Evolutionary conservation across 2,113 vertebrate genomes (phyloP).

Genomic region (Spermophilus dauricus): DNA sequence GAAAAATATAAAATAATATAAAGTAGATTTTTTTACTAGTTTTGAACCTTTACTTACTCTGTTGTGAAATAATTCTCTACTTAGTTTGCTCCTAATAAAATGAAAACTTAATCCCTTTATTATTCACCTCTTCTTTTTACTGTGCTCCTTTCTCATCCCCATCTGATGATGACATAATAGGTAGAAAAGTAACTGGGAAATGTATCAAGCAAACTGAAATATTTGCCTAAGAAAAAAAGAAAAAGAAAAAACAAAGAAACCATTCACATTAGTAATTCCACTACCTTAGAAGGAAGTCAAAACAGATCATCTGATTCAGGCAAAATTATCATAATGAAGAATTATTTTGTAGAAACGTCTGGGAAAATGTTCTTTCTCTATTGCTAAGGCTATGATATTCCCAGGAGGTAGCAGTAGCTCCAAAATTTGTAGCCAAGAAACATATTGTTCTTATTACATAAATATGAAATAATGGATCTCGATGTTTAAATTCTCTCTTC

Average conservation of each 20-base stretch:
- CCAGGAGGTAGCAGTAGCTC: slow-evolving; percentile 14
- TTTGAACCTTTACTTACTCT: neutral
- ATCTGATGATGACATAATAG: neutral
- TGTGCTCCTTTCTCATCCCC: neutral
- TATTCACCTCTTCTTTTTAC: neutral
- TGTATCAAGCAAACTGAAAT: slow-evolving; percentile 34
- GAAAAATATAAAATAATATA: neutral
- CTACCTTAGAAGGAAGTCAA: neutral
- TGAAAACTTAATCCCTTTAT: neutral
- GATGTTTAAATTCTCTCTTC: neutral
- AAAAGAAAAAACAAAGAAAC: slow-evolving; percentile 2
- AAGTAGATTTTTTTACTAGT: neutral
- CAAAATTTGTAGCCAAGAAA: slow-evolving; percentile 10
- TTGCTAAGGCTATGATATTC: neutral
- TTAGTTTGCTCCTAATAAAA: neutral
- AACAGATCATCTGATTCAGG: neutral
- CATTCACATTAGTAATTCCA: neutral
- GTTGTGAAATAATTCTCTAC: neutral
- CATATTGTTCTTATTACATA: neutral
- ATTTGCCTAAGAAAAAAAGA: slow-evolving; percentile 6
- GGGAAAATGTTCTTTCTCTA: neutral
- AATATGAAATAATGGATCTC: neutral
- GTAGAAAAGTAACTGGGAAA: slow-evolving; percentile 5
- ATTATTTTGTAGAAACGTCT: neutral
- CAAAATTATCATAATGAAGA: slow-evolving; percentile 27